Percentiles rank a stretch among this genome's conserved stretches.
Evolutionary conservation across 2,797 vertebrate species (phyloP).

Genomic region (Pangasius macronema): DNA sequence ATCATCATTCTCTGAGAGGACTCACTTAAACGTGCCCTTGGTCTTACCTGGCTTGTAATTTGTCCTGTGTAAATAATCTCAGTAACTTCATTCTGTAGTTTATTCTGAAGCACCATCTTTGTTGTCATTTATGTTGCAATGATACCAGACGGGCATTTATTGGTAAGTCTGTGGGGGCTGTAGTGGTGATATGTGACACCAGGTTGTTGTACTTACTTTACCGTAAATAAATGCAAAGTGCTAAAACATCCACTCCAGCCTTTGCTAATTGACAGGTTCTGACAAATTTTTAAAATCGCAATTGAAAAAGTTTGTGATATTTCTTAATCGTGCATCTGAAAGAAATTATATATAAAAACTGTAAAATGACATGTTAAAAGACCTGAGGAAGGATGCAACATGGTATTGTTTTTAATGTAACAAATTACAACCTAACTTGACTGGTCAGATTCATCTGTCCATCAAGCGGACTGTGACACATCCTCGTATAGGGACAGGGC

Average conservation of each 20-base stretch:
- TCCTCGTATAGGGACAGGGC: constrained; percentile 81
- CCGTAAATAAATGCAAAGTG: constrained; percentile 60
- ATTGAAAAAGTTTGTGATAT: neutral
- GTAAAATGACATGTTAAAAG: neutral
- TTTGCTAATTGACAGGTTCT: neutral
- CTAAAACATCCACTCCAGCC: neutral
- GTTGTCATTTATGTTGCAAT: neutral
- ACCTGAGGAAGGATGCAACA: neutral
- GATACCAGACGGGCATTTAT: neutral
- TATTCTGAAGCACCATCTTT: neutral
- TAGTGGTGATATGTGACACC: neutral
- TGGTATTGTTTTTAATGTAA: neutral
- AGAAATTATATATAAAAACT: neutral
- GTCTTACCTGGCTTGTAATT: neutral
- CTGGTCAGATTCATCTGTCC: constrained; percentile 24
- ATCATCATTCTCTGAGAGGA: constrained; percentile 1
- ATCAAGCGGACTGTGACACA: constrained; percentile 68
- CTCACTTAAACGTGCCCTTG: neutral
- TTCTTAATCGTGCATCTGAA: neutral
- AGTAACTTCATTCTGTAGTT: neutral
- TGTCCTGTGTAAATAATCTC: neutral
- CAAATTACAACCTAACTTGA: neutral
- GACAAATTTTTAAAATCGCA: neutral
- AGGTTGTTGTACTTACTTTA: constrained; percentile 27
- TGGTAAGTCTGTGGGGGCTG: neutral